Evolutionary conservation across 2,888 invertebrate genomes (phyloP).

Genomic region (Lapara coniferarum): DNA sequence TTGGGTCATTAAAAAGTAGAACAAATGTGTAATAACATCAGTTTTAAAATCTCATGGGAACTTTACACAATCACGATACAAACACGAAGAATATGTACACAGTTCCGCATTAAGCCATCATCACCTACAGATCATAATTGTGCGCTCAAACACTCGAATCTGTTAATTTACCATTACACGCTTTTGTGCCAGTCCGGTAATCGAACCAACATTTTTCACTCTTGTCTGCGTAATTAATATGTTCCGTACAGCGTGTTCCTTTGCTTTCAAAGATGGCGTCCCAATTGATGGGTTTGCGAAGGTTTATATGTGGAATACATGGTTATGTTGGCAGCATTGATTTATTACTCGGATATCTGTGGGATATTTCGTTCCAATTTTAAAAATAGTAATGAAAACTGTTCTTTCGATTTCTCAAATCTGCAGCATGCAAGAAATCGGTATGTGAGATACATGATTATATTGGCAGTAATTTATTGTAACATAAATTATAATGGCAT

Average conservation of each 20-base stretch:
- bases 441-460: too few species aligned
- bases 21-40: constrained; percentile 9
- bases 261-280: neutral
- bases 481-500: too few species aligned
- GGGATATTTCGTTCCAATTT: neutral
- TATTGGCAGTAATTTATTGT: too few species aligned
- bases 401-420: neutral
- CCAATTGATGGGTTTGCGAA: constrained; percentile 1
- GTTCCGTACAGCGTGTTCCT: constrained; percentile 10
- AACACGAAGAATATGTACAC: constrained; percentile 19
- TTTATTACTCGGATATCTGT: neutral
- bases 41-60: constrained; percentile 10
- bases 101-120: constrained; percentile 18
- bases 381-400: neutral
- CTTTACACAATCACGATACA: neutral
- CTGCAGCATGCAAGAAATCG: too few species aligned
- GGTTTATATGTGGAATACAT: neutral
- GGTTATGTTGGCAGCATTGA: constrained; percentile 11
- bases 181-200: constrained; percentile 12
- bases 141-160: neutral
- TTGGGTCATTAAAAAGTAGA: too few species aligned
- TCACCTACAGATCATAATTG: constrained; percentile 22
- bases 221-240: constrained; percentile 30
- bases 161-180: constrained; percentile 5
- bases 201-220: constrained; percentile 28